These are phyloP conservation scores for Carapus acus DNA, from an alignment of 2,797 vertebrate genomes.

Conservation along the genomic window DNA sequence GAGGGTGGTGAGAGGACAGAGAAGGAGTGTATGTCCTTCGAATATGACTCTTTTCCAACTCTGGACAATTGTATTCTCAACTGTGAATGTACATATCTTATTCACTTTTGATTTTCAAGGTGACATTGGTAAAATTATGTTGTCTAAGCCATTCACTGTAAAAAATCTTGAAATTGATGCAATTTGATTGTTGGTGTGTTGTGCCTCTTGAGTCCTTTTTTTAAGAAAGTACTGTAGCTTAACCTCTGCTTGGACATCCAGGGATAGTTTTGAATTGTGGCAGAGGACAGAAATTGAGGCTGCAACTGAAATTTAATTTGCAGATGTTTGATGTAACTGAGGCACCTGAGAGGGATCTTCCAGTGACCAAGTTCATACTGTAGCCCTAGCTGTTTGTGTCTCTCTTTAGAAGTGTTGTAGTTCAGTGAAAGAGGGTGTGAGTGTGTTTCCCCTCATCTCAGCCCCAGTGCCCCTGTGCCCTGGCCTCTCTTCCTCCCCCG, in stretches of 20 bases:
- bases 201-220: no score
- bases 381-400: conserved; percentile 63
- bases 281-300: no score
- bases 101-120: conserved; percentile 19
- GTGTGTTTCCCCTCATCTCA: conserved; percentile 59
- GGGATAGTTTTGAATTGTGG: no score
- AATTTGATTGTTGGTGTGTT: no score
- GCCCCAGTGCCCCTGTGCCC: conserved; percentile 64
- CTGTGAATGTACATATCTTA: conserved; percentile 51
- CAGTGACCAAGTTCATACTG: conserved; percentile 56
- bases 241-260: no score
- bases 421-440: conserved; percentile 10
- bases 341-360: conserved; percentile 53
- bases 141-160: not conserved
- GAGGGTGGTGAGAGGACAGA: conserved; percentile 19
- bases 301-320: no score
- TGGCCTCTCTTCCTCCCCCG: conserved; percentile 70
- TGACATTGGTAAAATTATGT: conserved; percentile 10
- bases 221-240: no score
- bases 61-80: conserved; percentile 39
- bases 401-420: conserved; percentile 53
- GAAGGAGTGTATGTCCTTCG: conserved; percentile 32
- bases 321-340: no score
- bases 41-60: conserved; percentile 35
- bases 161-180: no score